Base-by-base conservation (phyloP, 2,888 invertebrate species). In the Ophioninae sp. region DNA sequence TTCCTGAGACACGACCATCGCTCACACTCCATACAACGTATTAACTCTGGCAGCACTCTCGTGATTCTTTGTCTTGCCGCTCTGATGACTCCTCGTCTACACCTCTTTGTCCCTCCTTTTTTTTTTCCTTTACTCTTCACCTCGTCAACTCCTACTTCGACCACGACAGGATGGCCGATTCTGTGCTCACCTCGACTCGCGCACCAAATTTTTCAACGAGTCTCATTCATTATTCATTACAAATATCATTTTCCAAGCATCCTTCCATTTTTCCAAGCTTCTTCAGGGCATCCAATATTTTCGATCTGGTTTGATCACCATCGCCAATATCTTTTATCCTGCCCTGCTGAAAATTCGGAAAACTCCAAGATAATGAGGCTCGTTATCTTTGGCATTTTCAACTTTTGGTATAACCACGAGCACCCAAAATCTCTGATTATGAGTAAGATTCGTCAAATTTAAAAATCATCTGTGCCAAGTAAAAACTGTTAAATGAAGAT, bases 31-130 rank as follows among this genome's bases (percentile, higher is more conserved):
- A 71, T 58, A 76, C 83, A 81, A 80, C 51, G 17, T 81, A 81
- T 74, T 77, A 74, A 85, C 80, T 84, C 83, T 84, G 72, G 82
- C 84, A 85, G 83, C 75, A 76, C 82, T 83, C 76, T 83, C 78
- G 85, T 86, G 87, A 89, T 89, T 90, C 88, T 89, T 90, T 90
- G 90, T 90, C 87, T 90, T 88, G 86, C 88, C 89, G 89, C 88
- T 90, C 88, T 84, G 88, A 69, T 88, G 88, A 85, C 82, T 87
- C 71, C 83, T 79, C 83, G 83, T 79, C 68, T 79, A 84, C 81
- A 83, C 81, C 86, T 80, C 85, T 82, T 71, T 56, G 63, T 72
- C 56, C 37, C 68, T 81, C 17, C 71, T 73, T 74, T 41, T 59
- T 68, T 73, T 67, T 51, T 51, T 13, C 13, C 22, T 69, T 30